phyloP scores from a whole-genome alignment of 2,797 vertebrate species.

The Lepidocolaptes lacrymiger region DNA sequence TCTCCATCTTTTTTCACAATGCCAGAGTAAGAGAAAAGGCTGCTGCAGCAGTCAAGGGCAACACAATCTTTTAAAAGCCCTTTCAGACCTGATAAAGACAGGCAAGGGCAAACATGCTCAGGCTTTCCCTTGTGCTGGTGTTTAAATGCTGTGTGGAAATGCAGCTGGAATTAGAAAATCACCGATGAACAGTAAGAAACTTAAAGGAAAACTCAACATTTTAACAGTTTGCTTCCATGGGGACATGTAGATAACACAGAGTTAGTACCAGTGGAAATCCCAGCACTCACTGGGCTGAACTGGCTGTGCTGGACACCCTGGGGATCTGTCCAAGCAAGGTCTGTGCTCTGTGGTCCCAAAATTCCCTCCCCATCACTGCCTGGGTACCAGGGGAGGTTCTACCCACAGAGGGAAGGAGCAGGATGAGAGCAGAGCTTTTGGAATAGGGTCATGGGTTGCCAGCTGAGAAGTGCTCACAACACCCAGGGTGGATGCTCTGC shows the following conservation, averaged over 20 bases:
- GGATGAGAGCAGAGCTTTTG: not conserved
- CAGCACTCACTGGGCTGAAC: not conserved
- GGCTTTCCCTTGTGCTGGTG: not conserved
- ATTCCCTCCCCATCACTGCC: not conserved
- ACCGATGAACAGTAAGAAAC: not conserved
- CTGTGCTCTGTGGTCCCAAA: not conserved
- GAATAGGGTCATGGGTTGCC: fast-evolving
- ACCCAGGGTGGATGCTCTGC: not conserved
- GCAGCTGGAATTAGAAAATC: not conserved
- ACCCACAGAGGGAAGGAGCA: not conserved
- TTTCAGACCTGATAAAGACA: not conserved
- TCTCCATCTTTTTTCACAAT: not conserved
- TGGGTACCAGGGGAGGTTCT: not conserved
- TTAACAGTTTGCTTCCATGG: fast-evolving
- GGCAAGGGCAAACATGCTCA: not conserved
- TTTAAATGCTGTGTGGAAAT: not conserved
- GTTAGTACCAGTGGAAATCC: not conserved
- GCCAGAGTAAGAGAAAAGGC: not conserved
- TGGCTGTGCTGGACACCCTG: no score
- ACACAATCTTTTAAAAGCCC: not conserved
- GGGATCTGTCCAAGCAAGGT: not conserved
- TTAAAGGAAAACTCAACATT: not conserved
- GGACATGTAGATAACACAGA: not conserved
- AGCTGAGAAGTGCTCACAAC: not conserved
- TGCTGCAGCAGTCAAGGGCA: not conserved